A percentile compares a stretch with the other conserved stretches of the same genome.
These are phyloP conservation scores for Ichneumoninae sp. DNA, from an alignment of 2,888 invertebrate genomes.

Conservation along the genomic window DNA sequence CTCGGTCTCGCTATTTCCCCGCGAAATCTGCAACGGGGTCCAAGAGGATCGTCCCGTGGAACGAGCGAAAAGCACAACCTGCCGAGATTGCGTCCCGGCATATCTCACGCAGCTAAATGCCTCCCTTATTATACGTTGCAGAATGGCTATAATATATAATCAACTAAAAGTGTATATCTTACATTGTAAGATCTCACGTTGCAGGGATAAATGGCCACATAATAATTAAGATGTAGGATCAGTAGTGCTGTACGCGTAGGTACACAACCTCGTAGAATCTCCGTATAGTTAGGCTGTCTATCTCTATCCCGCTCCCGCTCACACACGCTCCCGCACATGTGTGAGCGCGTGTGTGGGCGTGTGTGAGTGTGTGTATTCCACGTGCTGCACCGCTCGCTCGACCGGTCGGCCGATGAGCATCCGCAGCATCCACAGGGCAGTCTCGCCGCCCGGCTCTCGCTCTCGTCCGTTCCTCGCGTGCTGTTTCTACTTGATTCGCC, in stretches of 20 bases:
- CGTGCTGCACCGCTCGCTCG: constrained; percentile 36
- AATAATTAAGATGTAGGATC: constrained; percentile 68
- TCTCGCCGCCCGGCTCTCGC: constrained; percentile 37
- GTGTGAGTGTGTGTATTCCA: background rate
- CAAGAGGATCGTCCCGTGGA: background rate
- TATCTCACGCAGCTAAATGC: constrained; percentile 29
- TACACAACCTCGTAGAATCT: constrained; percentile 55
- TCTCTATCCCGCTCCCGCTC: background rate
- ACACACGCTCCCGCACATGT: too few species aligned
- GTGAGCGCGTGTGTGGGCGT: too few species aligned
- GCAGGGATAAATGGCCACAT: constrained; percentile 60
- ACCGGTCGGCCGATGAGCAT: constrained; percentile 60
- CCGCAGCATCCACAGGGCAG: constrained; percentile 23
- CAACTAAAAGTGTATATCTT: constrained; percentile 45
- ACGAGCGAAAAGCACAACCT: background rate
- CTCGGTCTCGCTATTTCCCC: background rate
- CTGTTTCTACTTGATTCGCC: constrained; percentile 47
- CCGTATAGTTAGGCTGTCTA: constrained; percentile 15
- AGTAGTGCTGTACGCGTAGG: constrained; percentile 39
- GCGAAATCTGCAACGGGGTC: background rate
- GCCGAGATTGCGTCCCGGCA: constrained; percentile 30
- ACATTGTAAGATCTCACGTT: constrained; percentile 64
- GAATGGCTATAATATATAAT: constrained; percentile 7
- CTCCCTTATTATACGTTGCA: constrained; percentile 45
- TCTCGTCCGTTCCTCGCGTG: constrained; percentile 24